Conservation (phyloP, 2,888 invertebrate species). For the Yponomeuta sedellus region DNA sequence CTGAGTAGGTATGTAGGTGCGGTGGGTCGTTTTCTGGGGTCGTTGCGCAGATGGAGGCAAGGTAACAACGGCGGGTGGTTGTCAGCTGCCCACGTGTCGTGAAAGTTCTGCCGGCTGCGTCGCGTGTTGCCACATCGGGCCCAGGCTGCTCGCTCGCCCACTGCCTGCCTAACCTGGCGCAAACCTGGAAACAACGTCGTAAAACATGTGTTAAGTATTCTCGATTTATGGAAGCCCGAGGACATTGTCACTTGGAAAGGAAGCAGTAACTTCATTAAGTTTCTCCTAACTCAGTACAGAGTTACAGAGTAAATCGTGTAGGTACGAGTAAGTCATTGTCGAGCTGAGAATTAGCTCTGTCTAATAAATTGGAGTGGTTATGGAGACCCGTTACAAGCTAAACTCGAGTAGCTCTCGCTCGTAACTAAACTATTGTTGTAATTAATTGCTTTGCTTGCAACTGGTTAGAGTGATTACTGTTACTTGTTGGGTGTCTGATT, state of each 20-base stretch:
- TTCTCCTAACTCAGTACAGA: slow-evolving; percentile 2
- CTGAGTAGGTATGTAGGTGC: neutral
- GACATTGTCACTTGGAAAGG: slow-evolving; percentile 10
- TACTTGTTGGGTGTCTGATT: neutral
- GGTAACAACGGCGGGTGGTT: slow-evolving; percentile 6
- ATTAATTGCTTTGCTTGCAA: neutral
- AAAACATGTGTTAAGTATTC: slow-evolving; percentile 10
- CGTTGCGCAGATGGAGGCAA: slow-evolving; percentile 9
- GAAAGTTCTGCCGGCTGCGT: slow-evolving; percentile 10
- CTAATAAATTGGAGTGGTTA: slow-evolving; percentile 8
- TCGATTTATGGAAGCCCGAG: slow-evolving; percentile 5
- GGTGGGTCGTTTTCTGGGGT: neutral
- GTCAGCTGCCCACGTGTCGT: slow-evolving; percentile 14
- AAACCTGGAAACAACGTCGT: slow-evolving; percentile 13
- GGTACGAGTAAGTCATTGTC: slow-evolving; percentile 10
- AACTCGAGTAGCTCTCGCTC: slow-evolving; percentile 3
- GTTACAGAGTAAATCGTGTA: neutral
- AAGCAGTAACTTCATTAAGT: slow-evolving; percentile 1
- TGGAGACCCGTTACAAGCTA: neutral
- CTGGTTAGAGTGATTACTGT: neutral
- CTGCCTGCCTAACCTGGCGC: slow-evolving; percentile 5
- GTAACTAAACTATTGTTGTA: neutral
- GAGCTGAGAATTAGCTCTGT: neutral
- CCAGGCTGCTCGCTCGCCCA: slow-evolving; percentile 8
- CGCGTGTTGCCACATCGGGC: slow-evolving; percentile 12